Evolutionary conservation across 2,797 vertebrate genomes (phyloP).

Genomic region (Hydrocynus forskahlii): DNA sequence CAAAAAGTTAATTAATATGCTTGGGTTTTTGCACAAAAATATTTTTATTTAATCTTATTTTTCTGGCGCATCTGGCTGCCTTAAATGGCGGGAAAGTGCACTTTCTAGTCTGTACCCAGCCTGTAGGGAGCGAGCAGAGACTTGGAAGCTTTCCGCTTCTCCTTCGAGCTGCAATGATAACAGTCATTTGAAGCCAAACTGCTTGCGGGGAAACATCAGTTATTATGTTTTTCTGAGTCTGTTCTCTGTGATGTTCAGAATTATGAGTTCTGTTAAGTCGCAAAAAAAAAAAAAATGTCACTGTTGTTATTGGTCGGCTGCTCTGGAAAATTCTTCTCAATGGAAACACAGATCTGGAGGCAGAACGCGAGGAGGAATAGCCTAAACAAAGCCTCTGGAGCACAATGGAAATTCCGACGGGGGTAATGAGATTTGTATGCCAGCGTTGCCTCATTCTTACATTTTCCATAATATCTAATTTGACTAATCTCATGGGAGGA

Average conservation of each 20-base stretch:
- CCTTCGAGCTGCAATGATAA: constrained; percentile 2
- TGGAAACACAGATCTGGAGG: constrained; percentile 69
- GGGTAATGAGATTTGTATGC: constrained; percentile 72
- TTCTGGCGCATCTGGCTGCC: neutral
- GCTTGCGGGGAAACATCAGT: constrained; percentile 46
- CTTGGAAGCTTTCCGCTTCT: neutral
- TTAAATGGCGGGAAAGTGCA: neutral
- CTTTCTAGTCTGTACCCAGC: neutral
- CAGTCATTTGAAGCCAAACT: constrained; percentile 32
- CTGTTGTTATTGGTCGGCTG: constrained; percentile 68
- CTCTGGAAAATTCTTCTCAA: constrained; percentile 64
- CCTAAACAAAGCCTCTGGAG: constrained; percentile 65
- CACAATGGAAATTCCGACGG: constrained; percentile 72
- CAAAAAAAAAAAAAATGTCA: constrained; percentile 59
- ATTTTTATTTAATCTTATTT: neutral
- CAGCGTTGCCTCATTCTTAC: constrained; percentile 67
- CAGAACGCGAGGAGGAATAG: constrained; percentile 57
- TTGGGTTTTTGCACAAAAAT: constrained; percentile 43
- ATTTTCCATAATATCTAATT: constrained; percentile 69
- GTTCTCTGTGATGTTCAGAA: constrained; percentile 30
- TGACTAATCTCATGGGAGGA: constrained; percentile 69
- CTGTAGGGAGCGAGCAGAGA: neutral
- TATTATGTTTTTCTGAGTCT: constrained; percentile 28
- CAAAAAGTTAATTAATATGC: constrained; percentile 63
- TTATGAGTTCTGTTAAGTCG: constrained; percentile 53